phyloP scores from a whole-genome alignment of 2,113 vertebrate species.

The Progne subis region DNA sequence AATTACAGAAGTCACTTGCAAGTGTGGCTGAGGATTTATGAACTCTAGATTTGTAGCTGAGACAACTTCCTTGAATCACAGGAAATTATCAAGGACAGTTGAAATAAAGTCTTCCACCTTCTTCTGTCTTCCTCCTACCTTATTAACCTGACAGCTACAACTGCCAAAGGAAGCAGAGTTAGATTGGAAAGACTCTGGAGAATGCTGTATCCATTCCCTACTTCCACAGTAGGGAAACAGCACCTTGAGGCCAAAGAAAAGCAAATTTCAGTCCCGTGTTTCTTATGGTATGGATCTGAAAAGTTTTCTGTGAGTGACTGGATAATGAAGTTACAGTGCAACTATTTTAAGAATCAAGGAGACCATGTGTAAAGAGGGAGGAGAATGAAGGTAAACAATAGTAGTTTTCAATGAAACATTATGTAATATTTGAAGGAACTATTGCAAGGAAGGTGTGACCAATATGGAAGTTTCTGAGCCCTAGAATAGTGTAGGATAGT shows the following conservation, averaged over 20 bases:
- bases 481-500: background rate
- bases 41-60: background rate
- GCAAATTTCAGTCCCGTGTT: rapidly evolving
- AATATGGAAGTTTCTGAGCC: background rate
- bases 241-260: background rate
- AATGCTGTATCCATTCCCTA: background rate
- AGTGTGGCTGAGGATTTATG: background rate
- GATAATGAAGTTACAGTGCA: background rate
- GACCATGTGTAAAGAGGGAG: background rate
- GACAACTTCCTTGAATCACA: background rate
- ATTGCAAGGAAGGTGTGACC: background rate
- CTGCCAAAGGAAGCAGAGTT: background rate
- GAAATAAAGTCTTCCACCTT: background rate
- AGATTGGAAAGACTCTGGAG: background rate
- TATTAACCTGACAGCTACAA: background rate
- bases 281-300: background rate
- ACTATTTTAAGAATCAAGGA: background rate
- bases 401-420: background rate
- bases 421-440: background rate
- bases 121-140: background rate
- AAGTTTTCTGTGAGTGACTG: background rate
- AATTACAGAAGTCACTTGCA: background rate
- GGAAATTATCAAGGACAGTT: background rate
- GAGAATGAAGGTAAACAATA: background rate
- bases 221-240: background rate